Percentiles rank a stretch among this genome's conserved stretches.
Conservation (phyloP, 2,113 vertebrate species). For the Rhinolophus sinicus region DNA sequence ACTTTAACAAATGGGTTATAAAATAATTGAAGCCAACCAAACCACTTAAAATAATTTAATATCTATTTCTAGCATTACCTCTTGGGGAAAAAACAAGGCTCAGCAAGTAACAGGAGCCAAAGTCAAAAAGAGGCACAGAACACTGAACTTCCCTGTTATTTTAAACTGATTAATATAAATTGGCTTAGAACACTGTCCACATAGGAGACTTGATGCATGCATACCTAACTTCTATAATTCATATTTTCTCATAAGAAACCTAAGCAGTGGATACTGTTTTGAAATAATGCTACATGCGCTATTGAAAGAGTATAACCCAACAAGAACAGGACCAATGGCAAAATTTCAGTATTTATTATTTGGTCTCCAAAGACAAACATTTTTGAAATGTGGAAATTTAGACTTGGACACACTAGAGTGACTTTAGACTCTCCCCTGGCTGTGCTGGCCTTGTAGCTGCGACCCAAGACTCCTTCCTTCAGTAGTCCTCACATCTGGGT, state of each 20-base stretch:
- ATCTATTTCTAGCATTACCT: constrained; percentile 40
- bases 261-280: constrained; percentile 5
- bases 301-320: background rate
- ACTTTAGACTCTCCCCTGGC: background rate
- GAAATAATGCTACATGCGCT: background rate
- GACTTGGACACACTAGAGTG: background rate
- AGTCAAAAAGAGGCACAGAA: constrained; percentile 38
- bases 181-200: background rate
- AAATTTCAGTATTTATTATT: constrained; percentile 10
- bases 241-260: constrained; percentile 43
- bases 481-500: background rate
- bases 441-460: background rate
- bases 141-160: background rate
- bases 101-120: background rate
- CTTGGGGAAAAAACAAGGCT: constrained; percentile 15
- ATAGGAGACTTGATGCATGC: background rate
- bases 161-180: background rate
- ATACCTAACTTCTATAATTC: constrained; percentile 12
- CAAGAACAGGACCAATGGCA: background rate
- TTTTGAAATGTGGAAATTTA: constrained; percentile 34
- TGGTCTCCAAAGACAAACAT: constrained; percentile 5
- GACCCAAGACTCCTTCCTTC: background rate
- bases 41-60: constrained; percentile 41
- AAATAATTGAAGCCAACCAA: constrained; percentile 25
- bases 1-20: constrained; percentile 6